Percentiles rank a stretch among this genome's conserved stretches.
Evolutionary conservation across 2,888 invertebrate genomes (phyloP).

Genomic region (Tipula lateralis): DNA sequence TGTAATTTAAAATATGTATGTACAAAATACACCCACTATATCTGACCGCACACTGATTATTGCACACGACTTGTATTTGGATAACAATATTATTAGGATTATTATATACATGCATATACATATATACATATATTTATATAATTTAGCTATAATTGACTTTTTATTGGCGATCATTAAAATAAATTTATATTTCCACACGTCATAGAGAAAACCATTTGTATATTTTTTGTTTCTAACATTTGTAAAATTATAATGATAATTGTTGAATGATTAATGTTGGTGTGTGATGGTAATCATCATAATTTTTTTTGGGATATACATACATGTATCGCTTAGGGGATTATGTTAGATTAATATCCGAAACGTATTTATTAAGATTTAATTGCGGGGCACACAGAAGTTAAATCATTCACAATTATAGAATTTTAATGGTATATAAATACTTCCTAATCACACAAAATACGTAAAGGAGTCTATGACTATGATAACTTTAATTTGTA

Average conservation of each 20-base stretch:
- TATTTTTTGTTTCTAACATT: background rate
- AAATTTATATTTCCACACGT: constrained; percentile 24
- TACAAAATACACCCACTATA: background rate
- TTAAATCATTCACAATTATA: background rate
- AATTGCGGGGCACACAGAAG: background rate
- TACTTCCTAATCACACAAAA: background rate
- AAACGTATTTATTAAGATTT: background rate
- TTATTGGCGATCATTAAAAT: constrained; percentile 11
- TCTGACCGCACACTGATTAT: background rate
- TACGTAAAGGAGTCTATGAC: no score
- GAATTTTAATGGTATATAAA: background rate
- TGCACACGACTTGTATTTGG: constrained; percentile 11
- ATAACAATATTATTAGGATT: background rate
- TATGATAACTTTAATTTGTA: no score
- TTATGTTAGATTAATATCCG: background rate
- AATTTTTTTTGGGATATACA: background rate
- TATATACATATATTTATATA: background rate
- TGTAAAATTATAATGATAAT: constrained; percentile 19
- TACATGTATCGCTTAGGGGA: background rate
- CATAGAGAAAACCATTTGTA: background rate
- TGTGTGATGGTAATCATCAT: background rate
- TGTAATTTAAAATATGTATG: constrained; percentile 5
- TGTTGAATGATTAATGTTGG: background rate
- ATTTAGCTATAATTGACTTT: constrained; percentile 1
- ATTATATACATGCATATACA: background rate